These are phyloP conservation scores for Acanthosoma haemorrhoidale DNA, from an alignment of 2,888 invertebrate genomes.

Conservation along the genomic window DNA sequence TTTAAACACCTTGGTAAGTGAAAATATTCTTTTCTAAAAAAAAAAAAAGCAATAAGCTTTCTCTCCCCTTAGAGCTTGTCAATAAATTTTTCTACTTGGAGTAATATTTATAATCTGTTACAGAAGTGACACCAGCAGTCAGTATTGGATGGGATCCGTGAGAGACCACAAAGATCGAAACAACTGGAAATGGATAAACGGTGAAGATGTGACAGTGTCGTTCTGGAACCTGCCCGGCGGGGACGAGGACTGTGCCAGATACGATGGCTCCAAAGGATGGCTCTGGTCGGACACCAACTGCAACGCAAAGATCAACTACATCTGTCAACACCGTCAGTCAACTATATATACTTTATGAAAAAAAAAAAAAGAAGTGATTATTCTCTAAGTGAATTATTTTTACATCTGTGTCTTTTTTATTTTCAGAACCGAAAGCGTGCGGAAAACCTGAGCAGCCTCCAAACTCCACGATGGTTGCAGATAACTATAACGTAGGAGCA, in stretches of 20 bases:
- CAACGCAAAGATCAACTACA: conserved; percentile 74
- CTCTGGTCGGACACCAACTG: conserved; percentile 91
- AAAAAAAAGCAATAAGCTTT: no score
- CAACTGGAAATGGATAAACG: conserved; percentile 86
- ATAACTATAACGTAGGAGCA: conserved; percentile 74
- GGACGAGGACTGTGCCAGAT: conserved; percentile 78
- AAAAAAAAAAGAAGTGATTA: background rate
- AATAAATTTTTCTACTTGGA: no score
- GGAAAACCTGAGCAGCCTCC: conserved; percentile 89
- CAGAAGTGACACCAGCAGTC: conserved; percentile 81
- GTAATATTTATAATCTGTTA: no score
- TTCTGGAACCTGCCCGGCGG: conserved; percentile 88
- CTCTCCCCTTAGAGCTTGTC: no score
- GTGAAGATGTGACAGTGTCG: conserved; percentile 80
- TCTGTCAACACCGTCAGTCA: conserved; percentile 86
- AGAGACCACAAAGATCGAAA: conserved; percentile 70
- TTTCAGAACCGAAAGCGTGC: conserved; percentile 78
- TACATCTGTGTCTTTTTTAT: background rate
- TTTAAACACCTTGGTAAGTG: no score
- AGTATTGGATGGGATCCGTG: conserved; percentile 91
- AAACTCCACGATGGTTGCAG: conserved; percentile 78
- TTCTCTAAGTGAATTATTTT: background rate
- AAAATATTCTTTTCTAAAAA: no score
- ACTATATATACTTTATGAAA: background rate
- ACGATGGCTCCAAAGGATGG: conserved; percentile 91